Percentiles rank a stretch among this genome's conserved stretches.
These are phyloP conservation scores for Lasiurus cinereus DNA, from an alignment of 2,113 vertebrate genomes.

Conservation along the genomic window DNA sequence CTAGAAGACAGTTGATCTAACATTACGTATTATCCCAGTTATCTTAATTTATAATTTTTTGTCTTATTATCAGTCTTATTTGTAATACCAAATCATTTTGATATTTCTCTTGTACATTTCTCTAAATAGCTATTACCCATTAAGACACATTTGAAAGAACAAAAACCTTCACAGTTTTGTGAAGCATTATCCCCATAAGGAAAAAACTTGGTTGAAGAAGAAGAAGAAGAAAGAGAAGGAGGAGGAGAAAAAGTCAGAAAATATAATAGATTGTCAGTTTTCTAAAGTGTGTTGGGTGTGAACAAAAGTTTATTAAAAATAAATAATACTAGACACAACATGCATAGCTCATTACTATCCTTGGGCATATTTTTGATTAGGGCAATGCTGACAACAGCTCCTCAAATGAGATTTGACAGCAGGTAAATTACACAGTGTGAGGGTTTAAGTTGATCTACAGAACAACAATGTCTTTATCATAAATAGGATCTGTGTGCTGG, in stretches of 20 bases:
- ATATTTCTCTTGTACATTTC: background rate
- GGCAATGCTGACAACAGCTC: slow-evolving; percentile 65
- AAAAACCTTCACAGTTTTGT: background rate
- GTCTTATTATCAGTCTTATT: background rate
- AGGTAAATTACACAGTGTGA: slow-evolving; percentile 83
- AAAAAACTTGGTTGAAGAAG: slow-evolving; percentile 44
- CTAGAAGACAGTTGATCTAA: background rate
- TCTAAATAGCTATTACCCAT: slow-evolving; percentile 26
- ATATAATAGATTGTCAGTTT: slow-evolving; percentile 48
- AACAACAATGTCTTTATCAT: slow-evolving; percentile 80
- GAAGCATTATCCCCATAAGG: slow-evolving; percentile 43
- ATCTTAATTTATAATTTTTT: background rate
- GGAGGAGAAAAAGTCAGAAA: slow-evolving; percentile 38
- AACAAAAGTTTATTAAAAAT: slow-evolving; percentile 80
- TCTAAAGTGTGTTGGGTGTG: slow-evolving; percentile 47
- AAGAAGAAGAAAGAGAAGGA: too few species aligned
- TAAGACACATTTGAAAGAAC: slow-evolving; percentile 5
- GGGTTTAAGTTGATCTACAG: slow-evolving; percentile 81
- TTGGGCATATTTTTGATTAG: slow-evolving; percentile 81
- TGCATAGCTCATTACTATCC: slow-evolving; percentile 83
- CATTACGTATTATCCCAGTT: background rate
- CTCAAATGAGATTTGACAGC: slow-evolving; percentile 84
- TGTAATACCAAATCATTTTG: slow-evolving; percentile 48
- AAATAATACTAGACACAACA: slow-evolving; percentile 76
- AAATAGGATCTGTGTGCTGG: slow-evolving; percentile 75